Evolutionary conservation across 1,140 invertebrate species (phyloP).

Genomic region (Battus philenor): DNA sequence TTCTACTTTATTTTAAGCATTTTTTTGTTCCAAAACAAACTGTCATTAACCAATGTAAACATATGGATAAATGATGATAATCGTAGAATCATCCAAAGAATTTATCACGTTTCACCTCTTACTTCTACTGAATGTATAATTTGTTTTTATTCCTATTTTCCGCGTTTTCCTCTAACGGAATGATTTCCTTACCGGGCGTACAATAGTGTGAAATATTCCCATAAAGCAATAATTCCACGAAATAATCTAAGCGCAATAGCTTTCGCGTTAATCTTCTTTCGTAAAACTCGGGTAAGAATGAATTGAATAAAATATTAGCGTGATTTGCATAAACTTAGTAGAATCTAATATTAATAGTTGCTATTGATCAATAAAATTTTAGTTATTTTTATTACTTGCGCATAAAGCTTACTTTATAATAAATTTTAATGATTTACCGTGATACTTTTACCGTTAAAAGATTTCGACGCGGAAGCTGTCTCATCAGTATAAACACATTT

Average conservation of each 20-base stretch:
- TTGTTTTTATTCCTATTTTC: too few species aligned
- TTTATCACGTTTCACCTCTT: background rate
- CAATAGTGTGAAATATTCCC: slow-evolving; percentile 10
- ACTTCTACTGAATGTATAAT: background rate
- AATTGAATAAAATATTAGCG: background rate
- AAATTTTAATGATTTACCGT: background rate
- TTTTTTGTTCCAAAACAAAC: background rate
- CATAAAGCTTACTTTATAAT: background rate
- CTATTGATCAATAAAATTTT: background rate
- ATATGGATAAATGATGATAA: too few species aligned
- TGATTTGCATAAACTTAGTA: slow-evolving; percentile 10
- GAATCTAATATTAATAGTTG: background rate
- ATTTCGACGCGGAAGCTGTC: too few species aligned
- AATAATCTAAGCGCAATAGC: background rate
- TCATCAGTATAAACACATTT: too few species aligned
- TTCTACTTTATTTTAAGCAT: background rate
- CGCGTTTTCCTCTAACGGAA: background rate
- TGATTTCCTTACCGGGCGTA: background rate
- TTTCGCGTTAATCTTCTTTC: background rate
- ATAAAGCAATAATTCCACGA: background rate
- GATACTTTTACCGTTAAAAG: background rate
- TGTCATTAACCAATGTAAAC: background rate
- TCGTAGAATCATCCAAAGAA: too few species aligned
- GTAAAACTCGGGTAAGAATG: background rate
- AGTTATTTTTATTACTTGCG: background rate